Percentiles rank a stretch among this genome's conserved stretches.
These are phyloP conservation scores for Phengaris alcon DNA, from an alignment of 2,888 invertebrate species.

Conservation along the genomic window DNA sequence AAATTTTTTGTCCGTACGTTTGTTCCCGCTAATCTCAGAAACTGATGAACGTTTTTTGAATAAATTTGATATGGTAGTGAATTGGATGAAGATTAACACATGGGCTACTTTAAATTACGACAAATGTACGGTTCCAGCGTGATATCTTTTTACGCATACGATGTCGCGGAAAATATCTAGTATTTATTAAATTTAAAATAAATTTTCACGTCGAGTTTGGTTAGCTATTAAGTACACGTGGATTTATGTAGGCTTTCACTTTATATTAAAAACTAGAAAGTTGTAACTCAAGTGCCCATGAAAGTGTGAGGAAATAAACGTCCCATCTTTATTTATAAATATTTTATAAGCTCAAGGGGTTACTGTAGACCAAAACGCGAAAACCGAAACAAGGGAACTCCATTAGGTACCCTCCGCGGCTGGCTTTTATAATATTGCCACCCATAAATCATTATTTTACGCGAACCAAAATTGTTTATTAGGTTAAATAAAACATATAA, in stretches of 20 bases:
- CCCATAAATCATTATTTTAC: slow-evolving; percentile 54
- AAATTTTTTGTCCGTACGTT: too few species aligned
- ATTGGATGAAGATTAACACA: too few species aligned
- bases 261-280: background rate
- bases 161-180: too few species aligned
- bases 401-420: slow-evolving; percentile 61
- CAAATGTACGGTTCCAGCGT: too few species aligned
- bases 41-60: too few species aligned
- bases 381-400: slow-evolving; percentile 63
- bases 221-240: too few species aligned
- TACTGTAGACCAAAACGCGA: slow-evolving; percentile 52
- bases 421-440: slow-evolving; percentile 55
- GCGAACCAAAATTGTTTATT: slow-evolving; percentile 43
- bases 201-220: too few species aligned
- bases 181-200: too few species aligned
- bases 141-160: too few species aligned
- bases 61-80: too few species aligned
- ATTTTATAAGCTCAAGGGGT: slow-evolving; percentile 51
- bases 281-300: background rate
- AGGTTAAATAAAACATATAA: slow-evolving; percentile 32
- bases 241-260: background rate
- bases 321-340: slow-evolving; percentile 39
- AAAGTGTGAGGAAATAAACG: slow-evolving; percentile 13
- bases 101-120: too few species aligned
- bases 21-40: too few species aligned